A percentile compares a stretch with the other conserved stretches of the same genome.
These are phyloP conservation scores for Bergia puertoricense DNA, from an alignment of 92 coral and sea anemone genomes.

Conservation along the genomic window DNA sequence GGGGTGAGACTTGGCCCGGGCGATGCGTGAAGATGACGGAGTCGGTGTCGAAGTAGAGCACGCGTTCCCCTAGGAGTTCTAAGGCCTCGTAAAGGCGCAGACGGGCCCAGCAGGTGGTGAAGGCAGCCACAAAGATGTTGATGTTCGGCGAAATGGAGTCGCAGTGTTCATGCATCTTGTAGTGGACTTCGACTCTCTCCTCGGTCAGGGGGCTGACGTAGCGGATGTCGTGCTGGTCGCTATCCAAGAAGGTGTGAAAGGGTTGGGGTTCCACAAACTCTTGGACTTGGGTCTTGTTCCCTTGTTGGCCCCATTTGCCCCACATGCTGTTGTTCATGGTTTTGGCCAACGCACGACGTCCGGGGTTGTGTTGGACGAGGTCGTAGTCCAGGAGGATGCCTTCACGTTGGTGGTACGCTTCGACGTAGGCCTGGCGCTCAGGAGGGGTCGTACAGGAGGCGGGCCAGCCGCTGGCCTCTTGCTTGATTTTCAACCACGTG, in stretches of 20 bases:
- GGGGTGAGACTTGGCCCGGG: background rate
- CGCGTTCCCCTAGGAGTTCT: background rate
- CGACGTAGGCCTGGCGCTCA: background rate
- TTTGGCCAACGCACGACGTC: conserved; percentile 12
- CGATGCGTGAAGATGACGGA: background rate
- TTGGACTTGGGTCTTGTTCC: background rate
- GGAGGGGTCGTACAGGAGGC: background rate
- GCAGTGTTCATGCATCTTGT: background rate
- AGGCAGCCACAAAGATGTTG: conserved; percentile 22
- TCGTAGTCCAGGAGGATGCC: conserved; percentile 1
- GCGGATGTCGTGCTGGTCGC: background rate
- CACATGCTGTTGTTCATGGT: conserved; percentile 23
- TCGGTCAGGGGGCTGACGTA: background rate
- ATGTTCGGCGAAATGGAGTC: background rate
- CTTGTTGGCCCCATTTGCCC: conserved; percentile 29
- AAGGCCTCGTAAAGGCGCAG: conserved; percentile 18
- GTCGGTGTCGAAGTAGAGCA: too few species aligned
- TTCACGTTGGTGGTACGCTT: background rate
- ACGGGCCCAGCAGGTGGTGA: too few species aligned
- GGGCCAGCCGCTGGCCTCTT: conserved; percentile 26
- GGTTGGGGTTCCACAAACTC: background rate
- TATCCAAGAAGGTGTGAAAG: background rate
- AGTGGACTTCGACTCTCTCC: background rate
- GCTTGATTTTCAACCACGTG: conserved; percentile 22
- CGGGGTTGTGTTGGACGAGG: background rate